Conservation (phyloP, 2,888 invertebrate species). For the Amphipyra berbera region DNA sequence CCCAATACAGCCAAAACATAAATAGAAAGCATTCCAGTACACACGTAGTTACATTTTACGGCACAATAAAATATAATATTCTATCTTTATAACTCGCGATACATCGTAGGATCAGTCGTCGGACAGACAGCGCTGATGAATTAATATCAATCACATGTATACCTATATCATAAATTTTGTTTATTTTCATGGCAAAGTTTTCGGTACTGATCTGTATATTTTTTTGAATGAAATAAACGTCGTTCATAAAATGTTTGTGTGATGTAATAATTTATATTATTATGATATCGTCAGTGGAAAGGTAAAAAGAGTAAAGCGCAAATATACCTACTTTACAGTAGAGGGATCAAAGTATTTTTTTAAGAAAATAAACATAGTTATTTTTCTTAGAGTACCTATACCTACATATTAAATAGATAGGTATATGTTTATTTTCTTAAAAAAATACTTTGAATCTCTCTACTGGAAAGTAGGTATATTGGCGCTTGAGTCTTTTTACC, state of each 20-base stretch:
- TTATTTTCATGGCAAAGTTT: constrained; percentile 33
- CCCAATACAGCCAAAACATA: constrained; percentile 35
- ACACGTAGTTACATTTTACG: constrained; percentile 67
- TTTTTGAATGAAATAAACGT: constrained; percentile 7
- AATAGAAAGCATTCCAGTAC: constrained; percentile 65
- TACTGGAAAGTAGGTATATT: no score
- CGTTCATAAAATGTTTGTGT: constrained; percentile 1
- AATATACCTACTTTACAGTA: no score
- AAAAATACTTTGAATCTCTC: no score
- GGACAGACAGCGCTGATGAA: constrained; percentile 30
- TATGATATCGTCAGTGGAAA: no score
- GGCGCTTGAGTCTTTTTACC: no score
- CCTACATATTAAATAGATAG: no score
- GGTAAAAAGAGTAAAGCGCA: no score
- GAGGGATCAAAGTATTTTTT: no score
- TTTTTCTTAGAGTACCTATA: no score
- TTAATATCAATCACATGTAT: constrained; percentile 38
- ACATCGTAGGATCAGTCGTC: constrained; percentile 30
- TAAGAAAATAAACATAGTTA: no score
- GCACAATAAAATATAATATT: constrained; percentile 67
- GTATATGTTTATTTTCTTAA: no score
- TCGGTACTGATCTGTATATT: constrained; percentile 26
- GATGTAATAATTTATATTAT: constrained; percentile 33
- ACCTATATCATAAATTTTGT: constrained; percentile 30
- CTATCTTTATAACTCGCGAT: constrained; percentile 63